phyloP scores from a whole-genome alignment of 1,140 invertebrate genomes.

The Argopecten irradians region DNA sequence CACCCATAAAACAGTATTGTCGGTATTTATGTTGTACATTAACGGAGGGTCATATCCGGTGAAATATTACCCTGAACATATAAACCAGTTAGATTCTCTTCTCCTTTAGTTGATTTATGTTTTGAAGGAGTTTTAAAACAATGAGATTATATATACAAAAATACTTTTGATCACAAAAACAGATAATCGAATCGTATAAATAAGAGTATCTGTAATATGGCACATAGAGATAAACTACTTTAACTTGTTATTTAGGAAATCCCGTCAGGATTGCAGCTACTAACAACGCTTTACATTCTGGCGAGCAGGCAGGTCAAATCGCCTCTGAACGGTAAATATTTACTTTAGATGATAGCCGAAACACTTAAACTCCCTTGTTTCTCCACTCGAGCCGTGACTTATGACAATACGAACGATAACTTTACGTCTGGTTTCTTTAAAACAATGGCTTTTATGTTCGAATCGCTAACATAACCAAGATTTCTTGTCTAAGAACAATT shows the following conservation, averaged over 20 bases:
- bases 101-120: neutral
- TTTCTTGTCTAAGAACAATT: neutral
- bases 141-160: neutral
- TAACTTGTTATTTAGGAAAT: neutral
- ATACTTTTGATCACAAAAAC: neutral
- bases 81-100: neutral
- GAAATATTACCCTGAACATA: neutral
- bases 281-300: slow-evolving; percentile 16
- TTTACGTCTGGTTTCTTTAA: neutral
- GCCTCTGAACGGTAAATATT: neutral
- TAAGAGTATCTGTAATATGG: neutral
- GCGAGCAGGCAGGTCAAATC: neutral
- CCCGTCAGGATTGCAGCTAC: neutral
- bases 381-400: slow-evolving; percentile 13
- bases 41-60: neutral
- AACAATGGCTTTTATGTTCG: neutral
- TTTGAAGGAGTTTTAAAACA: neutral
- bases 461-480: slow-evolving; percentile 2
- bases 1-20: neutral
- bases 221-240: neutral
- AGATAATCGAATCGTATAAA: neutral
- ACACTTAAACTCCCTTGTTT: slow-evolving; percentile 4
- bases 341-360: neutral
- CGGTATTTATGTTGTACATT: neutral
- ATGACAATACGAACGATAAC: slow-evolving; percentile 17